phyloP scores from a whole-genome alignment of 2,113 vertebrate species.

The Benitochromis conjunctus region DNA sequence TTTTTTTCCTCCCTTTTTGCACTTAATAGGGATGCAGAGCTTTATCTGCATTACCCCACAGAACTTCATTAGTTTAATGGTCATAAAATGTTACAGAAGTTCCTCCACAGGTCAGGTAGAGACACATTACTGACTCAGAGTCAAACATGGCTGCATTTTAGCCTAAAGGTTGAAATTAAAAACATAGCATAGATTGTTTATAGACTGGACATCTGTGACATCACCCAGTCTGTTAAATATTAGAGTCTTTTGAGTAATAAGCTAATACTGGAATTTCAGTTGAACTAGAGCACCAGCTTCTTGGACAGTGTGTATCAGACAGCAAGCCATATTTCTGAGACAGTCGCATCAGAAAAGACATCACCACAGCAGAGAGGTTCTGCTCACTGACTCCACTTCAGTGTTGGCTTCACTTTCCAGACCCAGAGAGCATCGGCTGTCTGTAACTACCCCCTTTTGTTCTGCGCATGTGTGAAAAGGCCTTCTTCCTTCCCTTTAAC shows the following conservation, averaged over 20 bases:
- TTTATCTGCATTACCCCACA: background rate
- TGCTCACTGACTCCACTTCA: background rate
- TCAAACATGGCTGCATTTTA: background rate
- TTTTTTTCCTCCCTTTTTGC: background rate
- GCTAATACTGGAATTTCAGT: background rate
- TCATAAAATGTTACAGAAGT: background rate
- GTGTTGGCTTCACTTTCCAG: background rate
- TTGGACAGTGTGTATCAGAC: background rate
- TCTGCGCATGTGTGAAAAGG: background rate
- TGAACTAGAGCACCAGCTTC: background rate
- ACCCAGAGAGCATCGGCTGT: background rate
- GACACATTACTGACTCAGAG: background rate
- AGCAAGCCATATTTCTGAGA: background rate
- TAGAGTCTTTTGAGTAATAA: background rate
- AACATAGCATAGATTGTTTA: background rate
- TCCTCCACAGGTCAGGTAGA: background rate
- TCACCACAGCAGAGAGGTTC: background rate
- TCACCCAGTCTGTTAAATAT: background rate
- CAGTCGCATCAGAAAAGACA: background rate
- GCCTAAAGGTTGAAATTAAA: background rate
- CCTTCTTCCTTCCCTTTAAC: background rate
- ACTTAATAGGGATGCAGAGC: background rate
- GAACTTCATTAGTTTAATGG: background rate
- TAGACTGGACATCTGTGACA: background rate
- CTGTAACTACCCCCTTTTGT: background rate